Percentiles rank a stretch among this genome's conserved stretches.
These are phyloP conservation scores for Anhinga rufa DNA, from an alignment of 2,113 vertebrate species.

Conservation along the genomic window DNA sequence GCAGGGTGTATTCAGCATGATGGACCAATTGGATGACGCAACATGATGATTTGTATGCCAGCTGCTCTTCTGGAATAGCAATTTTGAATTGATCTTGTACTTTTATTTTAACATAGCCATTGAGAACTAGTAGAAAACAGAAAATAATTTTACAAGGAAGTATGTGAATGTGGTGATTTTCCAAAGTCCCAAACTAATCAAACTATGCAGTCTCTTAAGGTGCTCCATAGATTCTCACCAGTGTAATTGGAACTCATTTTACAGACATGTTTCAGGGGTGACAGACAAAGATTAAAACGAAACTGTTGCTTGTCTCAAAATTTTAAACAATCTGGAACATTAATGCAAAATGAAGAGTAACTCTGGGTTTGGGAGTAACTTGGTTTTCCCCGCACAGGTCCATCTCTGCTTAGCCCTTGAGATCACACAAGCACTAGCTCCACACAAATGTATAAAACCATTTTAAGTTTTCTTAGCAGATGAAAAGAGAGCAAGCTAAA, in stretches of 20 bases:
- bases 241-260: neutral
- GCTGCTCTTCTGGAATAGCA: neutral
- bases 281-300: neutral
- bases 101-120: neutral
- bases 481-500: neutral
- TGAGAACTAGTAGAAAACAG: neutral
- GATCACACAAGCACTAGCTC: neutral
- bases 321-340: neutral
- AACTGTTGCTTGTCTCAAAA: neutral
- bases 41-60: neutral
- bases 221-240: neutral
- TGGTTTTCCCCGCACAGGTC: neutral
- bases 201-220: neutral
- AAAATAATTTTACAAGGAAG: neutral
- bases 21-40: neutral
- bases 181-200: neutral
- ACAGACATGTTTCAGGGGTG: neutral
- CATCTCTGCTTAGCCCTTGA: neutral
- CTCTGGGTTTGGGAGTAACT: neutral
- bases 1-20: neutral
- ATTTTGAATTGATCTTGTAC: neutral
- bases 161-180: neutral
- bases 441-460: neutral
- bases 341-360: neutral
- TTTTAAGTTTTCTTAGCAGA: neutral